Percentiles rank a stretch among this genome's conserved stretches.
These are phyloP conservation scores for Trematocara unimaculatum DNA, from an alignment of 2,113 vertebrate genomes.

Conservation along the genomic window DNA sequence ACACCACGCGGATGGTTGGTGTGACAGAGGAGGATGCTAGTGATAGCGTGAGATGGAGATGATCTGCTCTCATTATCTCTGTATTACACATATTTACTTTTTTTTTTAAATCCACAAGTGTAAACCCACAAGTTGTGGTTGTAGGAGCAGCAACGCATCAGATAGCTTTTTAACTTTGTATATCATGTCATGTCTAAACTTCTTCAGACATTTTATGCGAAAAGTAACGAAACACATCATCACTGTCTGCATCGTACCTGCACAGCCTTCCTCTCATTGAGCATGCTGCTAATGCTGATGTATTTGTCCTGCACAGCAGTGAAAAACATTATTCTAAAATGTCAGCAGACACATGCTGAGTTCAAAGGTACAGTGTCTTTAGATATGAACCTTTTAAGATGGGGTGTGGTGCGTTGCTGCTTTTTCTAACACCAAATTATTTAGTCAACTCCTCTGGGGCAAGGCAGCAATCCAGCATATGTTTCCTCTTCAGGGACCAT, in stretches of 20 bases:
- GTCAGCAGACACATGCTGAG: neutral
- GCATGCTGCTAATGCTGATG: neutral
- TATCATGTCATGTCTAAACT: neutral
- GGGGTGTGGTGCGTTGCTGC: neutral
- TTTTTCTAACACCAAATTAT: neutral
- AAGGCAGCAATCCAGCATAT: neutral
- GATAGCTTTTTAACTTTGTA: neutral
- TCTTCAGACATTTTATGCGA: neutral
- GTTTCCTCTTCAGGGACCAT: slow-evolving; percentile 9
- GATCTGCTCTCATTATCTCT: neutral
- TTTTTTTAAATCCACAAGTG: neutral
- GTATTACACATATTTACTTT: neutral
- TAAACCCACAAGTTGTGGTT: neutral
- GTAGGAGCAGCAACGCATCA: neutral
- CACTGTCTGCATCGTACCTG: neutral
- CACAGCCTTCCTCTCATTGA: neutral
- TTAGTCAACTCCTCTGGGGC: neutral
- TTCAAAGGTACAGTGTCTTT: neutral
- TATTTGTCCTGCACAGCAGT: neutral
- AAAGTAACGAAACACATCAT: neutral
- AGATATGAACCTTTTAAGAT: neutral
- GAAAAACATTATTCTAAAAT: neutral
- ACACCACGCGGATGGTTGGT: neutral
- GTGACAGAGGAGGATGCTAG: neutral
- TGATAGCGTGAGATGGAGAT: neutral